These are phyloP conservation scores for Phenganax stokvisi DNA, from an alignment of 92 coral and sea anemone genomes.

Conservation along the genomic window DNA sequence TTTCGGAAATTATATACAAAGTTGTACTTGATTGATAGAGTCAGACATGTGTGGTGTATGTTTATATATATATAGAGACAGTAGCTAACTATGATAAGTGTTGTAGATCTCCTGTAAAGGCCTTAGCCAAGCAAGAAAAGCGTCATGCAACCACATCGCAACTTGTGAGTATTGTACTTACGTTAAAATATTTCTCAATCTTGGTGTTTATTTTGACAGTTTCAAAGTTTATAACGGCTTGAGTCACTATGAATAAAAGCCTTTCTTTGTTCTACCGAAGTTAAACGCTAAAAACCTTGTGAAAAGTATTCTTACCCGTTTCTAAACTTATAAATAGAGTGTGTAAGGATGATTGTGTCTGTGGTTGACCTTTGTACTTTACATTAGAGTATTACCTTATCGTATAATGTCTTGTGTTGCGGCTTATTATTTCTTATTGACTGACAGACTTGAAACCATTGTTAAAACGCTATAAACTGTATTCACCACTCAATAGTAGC, in stretches of 20 bases:
- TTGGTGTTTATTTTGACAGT: background rate
- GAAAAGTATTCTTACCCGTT: background rate
- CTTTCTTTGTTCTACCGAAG: background rate
- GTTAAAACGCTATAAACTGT: too few relatives aligned
- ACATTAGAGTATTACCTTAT: background rate
- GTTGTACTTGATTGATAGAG: too few relatives aligned
- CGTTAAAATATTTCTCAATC: background rate
- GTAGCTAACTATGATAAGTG: background rate
- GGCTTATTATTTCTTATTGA: too few relatives aligned
- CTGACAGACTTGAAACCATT: too few relatives aligned
- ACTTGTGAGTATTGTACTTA: constrained; percentile 8
- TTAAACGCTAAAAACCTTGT: background rate
- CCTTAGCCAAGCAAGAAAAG: constrained; percentile 10
- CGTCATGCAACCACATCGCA: constrained; percentile 23
- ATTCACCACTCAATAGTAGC: too few relatives aligned
- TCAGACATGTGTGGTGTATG: background rate
- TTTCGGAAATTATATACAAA: background rate
- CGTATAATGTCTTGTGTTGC: too few relatives aligned
- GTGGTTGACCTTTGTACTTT: constrained; percentile 1
- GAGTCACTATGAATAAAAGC: background rate
- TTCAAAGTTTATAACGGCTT: background rate
- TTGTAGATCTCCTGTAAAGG: constrained; percentile 8
- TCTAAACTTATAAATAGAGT: too few relatives aligned
- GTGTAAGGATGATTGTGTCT: too few relatives aligned
- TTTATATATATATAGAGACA: background rate